These are phyloP conservation scores for Dolichallabes microphthalmus DNA, from an alignment of 2,113 vertebrate species.

Conservation along the genomic window DNA sequence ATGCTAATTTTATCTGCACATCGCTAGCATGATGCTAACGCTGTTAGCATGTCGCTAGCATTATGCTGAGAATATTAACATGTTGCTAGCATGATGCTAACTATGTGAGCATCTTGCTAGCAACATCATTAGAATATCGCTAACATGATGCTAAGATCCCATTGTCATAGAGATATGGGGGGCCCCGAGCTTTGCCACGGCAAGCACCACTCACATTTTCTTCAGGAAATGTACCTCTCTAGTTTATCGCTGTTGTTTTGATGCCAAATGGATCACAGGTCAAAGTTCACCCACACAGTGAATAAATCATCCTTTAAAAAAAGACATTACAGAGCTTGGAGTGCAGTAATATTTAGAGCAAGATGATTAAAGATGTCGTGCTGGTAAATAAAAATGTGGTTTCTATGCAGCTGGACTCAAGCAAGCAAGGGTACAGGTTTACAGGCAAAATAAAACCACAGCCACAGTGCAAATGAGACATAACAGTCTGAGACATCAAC, in stretches of 20 bases:
- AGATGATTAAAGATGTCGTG: background rate
- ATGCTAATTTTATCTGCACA: too few relatives aligned
- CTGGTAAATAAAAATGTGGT: background rate
- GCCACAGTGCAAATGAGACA: background rate
- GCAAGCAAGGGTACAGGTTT: background rate
- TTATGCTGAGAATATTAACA: too few relatives aligned
- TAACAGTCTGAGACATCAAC: background rate
- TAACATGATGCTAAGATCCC: too few relatives aligned
- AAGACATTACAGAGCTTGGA: background rate
- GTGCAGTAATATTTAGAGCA: background rate
- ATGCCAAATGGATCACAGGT: background rate
- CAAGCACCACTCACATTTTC: too few relatives aligned
- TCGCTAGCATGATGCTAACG: too few relatives aligned
- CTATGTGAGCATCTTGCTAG: too few relatives aligned
- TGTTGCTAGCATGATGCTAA: too few relatives aligned
- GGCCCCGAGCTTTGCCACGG: too few relatives aligned
- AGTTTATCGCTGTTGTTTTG: background rate
- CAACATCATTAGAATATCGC: too few relatives aligned
- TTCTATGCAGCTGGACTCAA: background rate
- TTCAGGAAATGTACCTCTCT: too few relatives aligned
- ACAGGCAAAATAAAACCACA: background rate
- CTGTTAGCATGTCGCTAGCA: too few relatives aligned
- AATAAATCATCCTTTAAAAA: conserved; percentile 26
- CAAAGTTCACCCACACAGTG: conserved; percentile 7
- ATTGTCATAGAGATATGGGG: too few relatives aligned